A percentile compares a stretch with the other conserved stretches of the same genome.
Conservation (phyloP, 1,140 invertebrate species). For the Atopsyche davidsoni region DNA sequence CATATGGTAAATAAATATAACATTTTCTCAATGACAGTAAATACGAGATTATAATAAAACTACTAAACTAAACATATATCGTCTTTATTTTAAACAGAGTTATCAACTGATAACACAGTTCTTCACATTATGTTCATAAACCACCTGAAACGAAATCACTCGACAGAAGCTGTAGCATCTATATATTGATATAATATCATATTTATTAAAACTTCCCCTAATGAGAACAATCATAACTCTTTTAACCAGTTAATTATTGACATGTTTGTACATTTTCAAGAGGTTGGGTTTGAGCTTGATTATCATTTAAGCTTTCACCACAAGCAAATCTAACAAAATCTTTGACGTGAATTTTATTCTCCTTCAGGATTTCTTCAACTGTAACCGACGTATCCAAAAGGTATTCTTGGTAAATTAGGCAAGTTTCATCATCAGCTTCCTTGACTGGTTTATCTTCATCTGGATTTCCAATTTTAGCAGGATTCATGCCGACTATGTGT, state of each 20-base stretch:
- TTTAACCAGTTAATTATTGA: slow-evolving; percentile 51
- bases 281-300: slow-evolving; percentile 37
- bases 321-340: slow-evolving; percentile 83
- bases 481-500: slow-evolving; percentile 90
- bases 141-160: too few species aligned
- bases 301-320: slow-evolving; percentile 53
- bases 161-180: too few species aligned
- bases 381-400: slow-evolving; percentile 68
- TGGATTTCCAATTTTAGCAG: slow-evolving; percentile 65
- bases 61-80: too few species aligned
- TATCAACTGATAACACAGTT: too few species aligned
- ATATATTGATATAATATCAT: too few species aligned
- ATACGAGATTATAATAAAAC: too few species aligned
- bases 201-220: too few species aligned
- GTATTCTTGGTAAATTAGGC: slow-evolving; percentile 81
- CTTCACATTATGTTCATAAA: too few species aligned
- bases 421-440: slow-evolving; percentile 63
- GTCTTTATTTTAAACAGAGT: too few species aligned
- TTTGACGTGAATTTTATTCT: slow-evolving; percentile 62
- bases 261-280: slow-evolving; percentile 56
- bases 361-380: slow-evolving; percentile 66
- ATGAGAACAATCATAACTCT: too few species aligned
- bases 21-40: too few species aligned
- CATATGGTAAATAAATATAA: too few species aligned
- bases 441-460: slow-evolving; percentile 54